These are phyloP conservation scores for Noctua comes DNA, from an alignment of 2,888 invertebrate species.

Conservation along the genomic window DNA sequence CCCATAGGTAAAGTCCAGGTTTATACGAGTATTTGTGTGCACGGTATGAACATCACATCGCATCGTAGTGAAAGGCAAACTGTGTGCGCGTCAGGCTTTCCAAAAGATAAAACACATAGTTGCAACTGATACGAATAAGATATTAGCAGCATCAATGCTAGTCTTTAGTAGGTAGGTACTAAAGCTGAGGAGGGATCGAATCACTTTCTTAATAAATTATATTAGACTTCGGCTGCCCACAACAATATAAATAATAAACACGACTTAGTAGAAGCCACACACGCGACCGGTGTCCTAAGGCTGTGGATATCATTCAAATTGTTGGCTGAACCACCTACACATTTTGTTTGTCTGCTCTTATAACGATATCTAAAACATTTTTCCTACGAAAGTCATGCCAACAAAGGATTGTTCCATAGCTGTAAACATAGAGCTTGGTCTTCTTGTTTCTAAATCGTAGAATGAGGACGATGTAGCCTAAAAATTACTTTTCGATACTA, in stretches of 20 bases:
- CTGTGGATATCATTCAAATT: conserved; percentile 8
- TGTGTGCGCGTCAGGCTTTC: not conserved
- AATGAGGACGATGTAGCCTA: conserved; percentile 5
- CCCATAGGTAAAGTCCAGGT: not conserved
- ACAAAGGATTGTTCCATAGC: conserved; percentile 26
- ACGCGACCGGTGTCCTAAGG: not conserved
- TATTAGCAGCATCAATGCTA: not conserved
- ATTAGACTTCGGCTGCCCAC: conserved; percentile 1
- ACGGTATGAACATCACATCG: not conserved
- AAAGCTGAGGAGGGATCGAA: not conserved
- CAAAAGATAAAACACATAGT: conserved; percentile 2
- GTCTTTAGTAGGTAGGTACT: not conserved
- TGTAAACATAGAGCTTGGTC: not conserved
- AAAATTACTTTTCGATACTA: conserved; percentile 37
- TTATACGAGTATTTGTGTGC: too few relatives aligned
- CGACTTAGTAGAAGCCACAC: conserved; percentile 1
- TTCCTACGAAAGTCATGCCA: not conserved
- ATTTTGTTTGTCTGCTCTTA: not conserved
- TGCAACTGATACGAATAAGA: not conserved
- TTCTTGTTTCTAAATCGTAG: conserved; percentile 7
- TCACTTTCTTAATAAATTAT: conserved; percentile 27
- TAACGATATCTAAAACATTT: not conserved
- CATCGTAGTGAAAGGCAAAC: not conserved
- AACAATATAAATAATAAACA: conserved; percentile 41
- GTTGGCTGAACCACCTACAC: not conserved